These are phyloP conservation scores for Ruditapes philippinarum DNA, from an alignment of 1,140 invertebrate species.

Conservation along the genomic window DNA sequence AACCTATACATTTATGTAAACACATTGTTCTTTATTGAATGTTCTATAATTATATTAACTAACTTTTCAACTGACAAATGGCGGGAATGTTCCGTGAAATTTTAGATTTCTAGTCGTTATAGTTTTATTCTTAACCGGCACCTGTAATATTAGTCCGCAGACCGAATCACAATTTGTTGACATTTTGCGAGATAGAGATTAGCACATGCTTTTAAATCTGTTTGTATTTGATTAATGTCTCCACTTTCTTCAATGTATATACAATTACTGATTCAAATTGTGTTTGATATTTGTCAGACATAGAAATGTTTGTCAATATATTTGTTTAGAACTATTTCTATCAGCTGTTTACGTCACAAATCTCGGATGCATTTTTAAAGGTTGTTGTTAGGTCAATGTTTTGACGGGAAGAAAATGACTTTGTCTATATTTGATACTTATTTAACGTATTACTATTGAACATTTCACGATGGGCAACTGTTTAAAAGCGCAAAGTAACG, in stretches of 20 bases:
- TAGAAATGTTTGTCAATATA: too few species aligned
- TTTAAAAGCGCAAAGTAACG: constrained; percentile 85
- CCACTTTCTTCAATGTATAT: too few species aligned
- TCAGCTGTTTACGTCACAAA: constrained; percentile 50
- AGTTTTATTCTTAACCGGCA: background rate
- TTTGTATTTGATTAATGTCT: too few species aligned
- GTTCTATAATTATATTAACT: too few species aligned
- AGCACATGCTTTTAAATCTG: too few species aligned
- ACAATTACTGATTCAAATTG: too few species aligned
- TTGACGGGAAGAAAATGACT: constrained; percentile 51
- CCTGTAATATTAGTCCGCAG: constrained; percentile 34
- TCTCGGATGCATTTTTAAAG: background rate
- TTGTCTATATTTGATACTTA: constrained; percentile 32
- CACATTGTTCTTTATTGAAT: too few species aligned
- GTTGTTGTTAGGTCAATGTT: constrained; percentile 65
- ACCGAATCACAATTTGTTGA: constrained; percentile 31
- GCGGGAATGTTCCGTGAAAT: background rate
- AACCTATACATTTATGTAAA: too few species aligned
- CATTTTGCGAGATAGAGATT: background rate
- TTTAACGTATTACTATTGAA: background rate
- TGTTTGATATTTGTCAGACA: too few species aligned
- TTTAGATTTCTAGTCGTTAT: background rate
- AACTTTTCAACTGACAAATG: too few species aligned
- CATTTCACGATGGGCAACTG: constrained; percentile 85
- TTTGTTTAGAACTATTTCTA: constrained; percentile 8